A percentile compares a stretch with the other conserved stretches of the same genome.
These are phyloP conservation scores for Magallana nippona DNA, from an alignment of 2,888 invertebrate species.

Conservation along the genomic window DNA sequence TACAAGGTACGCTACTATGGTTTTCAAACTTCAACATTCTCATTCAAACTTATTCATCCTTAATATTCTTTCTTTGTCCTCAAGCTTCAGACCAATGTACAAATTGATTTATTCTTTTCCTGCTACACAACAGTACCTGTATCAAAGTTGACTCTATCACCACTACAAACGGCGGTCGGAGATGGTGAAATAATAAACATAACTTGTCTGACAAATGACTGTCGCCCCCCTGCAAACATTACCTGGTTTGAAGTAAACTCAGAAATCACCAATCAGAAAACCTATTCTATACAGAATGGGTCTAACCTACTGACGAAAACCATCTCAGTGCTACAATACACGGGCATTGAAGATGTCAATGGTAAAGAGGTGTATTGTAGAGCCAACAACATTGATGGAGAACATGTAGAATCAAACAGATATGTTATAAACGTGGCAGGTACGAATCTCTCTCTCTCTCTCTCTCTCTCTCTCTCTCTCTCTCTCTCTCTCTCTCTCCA, in stretches of 20 bases:
- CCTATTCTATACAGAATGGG: background rate
- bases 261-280: background rate
- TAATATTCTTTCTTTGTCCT: no score
- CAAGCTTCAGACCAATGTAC: no score
- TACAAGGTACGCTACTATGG: no score
- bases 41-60: no score
- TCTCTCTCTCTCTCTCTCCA: no score
- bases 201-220: background rate
- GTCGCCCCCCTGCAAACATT: background rate
- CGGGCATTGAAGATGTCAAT: background rate
- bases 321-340: background rate
- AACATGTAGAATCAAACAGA: constrained; percentile 2
- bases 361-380: background rate
- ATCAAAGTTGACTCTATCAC: background rate
- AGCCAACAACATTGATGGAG: background rate
- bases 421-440: background rate
- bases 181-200: background rate
- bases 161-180: background rate
- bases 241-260: background rate
- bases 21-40: no score
- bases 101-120: background rate
- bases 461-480: no score
- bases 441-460: background rate
- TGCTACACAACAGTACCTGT: background rate
- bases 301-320: background rate